phyloP scores from a whole-genome alignment of 1,140 invertebrate species.

The Rhopalosiphum maidis region DNA sequence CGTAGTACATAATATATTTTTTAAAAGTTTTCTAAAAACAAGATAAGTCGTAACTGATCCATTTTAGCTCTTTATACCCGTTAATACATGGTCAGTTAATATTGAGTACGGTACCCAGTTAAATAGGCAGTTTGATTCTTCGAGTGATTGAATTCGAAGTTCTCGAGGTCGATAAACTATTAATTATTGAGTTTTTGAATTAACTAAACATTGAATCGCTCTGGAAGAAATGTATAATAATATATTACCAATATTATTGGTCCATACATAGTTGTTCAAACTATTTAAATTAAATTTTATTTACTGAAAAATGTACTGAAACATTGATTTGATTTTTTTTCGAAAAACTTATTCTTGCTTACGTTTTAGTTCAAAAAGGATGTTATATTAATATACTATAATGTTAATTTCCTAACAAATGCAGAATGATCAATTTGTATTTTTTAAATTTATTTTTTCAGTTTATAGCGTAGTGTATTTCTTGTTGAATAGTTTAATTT shows the following conservation, averaged over 20 bases:
- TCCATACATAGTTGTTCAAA: not conserved
- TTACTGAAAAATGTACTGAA: too few species aligned
- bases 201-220: not conserved
- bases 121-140: not conserved
- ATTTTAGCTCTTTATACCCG: not conserved
- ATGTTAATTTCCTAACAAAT: not conserved
- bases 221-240: not conserved
- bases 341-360: not conserved
- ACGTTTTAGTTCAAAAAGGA: not conserved
- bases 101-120: not conserved
- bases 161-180: not conserved
- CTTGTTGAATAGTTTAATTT: too few species aligned
- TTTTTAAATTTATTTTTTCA: too few species aligned
- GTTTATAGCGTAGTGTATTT: too few species aligned
- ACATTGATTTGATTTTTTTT: not conserved
- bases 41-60: not conserved
- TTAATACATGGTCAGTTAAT: not conserved
- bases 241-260: too few species aligned
- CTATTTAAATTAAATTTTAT: not conserved
- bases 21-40: not conserved
- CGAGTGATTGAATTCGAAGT: not conserved
- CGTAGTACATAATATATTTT: not conserved
- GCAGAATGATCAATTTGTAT: not conserved
- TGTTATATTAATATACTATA: not conserved
- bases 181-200: not conserved